A percentile compares a stretch with the other conserved stretches of the same genome.
Conservation (phyloP, 2,888 invertebrate genomes). For the Eilema sororculum region DNA sequence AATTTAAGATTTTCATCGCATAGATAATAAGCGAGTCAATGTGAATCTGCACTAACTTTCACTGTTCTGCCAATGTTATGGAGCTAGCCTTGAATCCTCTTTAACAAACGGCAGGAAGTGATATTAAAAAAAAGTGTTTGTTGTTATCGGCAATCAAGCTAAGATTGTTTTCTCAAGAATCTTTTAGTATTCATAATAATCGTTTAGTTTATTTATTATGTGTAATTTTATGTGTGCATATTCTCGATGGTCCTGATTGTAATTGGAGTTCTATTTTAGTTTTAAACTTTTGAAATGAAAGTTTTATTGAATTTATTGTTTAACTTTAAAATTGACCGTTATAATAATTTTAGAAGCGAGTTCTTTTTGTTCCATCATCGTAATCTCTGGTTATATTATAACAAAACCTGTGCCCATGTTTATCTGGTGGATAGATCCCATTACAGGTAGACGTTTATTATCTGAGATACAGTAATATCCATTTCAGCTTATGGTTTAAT, state of each 20-base stretch:
- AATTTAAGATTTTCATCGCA: conserved; percentile 83
- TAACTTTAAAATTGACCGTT: conserved; percentile 24
- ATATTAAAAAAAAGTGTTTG: conserved; percentile 63
- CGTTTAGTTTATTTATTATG: conserved; percentile 39
- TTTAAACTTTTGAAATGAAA: conserved; percentile 37
- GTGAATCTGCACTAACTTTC: conserved; percentile 83
- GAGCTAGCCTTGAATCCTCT: conserved; percentile 78
- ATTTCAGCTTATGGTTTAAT: conserved; percentile 34
- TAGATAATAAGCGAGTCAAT: conserved; percentile 76
- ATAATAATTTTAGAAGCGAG: conserved; percentile 30
- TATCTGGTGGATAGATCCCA: conserved; percentile 34
- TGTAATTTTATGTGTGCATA: conserved; percentile 36
- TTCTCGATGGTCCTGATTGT: conserved; percentile 33
- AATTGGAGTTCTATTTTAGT: conserved; percentile 34
- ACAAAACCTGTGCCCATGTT: conserved; percentile 35
- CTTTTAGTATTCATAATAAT: conserved; percentile 50
- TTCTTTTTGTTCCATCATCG: conserved; percentile 36
- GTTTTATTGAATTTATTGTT: conserved; percentile 28
- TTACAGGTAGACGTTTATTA: conserved; percentile 41
- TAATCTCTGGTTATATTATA: conserved; percentile 39
- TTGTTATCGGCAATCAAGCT: conserved; percentile 58
- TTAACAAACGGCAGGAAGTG: conserved; percentile 80
- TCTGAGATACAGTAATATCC: conserved; percentile 46
- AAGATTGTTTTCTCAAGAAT: conserved; percentile 49
- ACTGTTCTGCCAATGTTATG: conserved; percentile 68